phyloP scores from a whole-genome alignment of 2,888 invertebrate species.

The Sipunculus nudus region DNA sequence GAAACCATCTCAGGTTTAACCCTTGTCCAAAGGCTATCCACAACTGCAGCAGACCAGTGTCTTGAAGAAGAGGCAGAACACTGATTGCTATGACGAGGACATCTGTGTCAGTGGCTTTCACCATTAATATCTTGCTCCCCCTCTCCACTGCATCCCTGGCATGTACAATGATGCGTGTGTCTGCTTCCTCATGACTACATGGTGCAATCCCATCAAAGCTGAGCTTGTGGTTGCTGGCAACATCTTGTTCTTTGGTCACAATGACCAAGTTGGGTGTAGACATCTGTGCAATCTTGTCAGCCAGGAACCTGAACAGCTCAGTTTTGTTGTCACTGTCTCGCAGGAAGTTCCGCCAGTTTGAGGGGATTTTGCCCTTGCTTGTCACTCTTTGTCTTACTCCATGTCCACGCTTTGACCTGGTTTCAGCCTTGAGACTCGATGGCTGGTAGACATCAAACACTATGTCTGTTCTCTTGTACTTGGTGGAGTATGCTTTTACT shows the following conservation, averaged over 20 bases:
- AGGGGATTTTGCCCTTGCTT: conserved; percentile 21
- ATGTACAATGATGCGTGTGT: conserved; percentile 29
- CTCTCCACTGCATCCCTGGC: conserved; percentile 15
- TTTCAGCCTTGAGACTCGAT: conserved; percentile 25
- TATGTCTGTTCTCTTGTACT: conserved; percentile 26
- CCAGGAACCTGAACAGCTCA: conserved; percentile 33
- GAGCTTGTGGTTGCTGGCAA: conserved; percentile 12
- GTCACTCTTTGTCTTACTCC: conserved; percentile 26
- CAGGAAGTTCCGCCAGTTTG: conserved; percentile 31
- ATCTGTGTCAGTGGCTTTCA: conserved; percentile 23
- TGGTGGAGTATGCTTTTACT: conserved; percentile 9
- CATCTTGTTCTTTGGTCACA: conserved; percentile 29
- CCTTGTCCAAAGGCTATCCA: conserved; percentile 39
- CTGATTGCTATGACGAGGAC: conserved; percentile 16
- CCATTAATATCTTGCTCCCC: conserved; percentile 15
- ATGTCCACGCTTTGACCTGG: conserved; percentile 21
- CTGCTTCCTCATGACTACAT: conserved; percentile 37
- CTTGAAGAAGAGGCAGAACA: conserved; percentile 10
- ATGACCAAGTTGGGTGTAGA: conserved; percentile 17
- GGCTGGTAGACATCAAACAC: conserved; percentile 28
- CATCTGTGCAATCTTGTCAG: conserved; percentile 22
- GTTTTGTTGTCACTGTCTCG: conserved; percentile 28
- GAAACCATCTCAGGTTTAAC: conserved; percentile 30
- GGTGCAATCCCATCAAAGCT: conserved; percentile 10
- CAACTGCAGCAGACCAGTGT: conserved; percentile 24